These are phyloP conservation scores for Petroica traversi DNA, from an alignment of 2,113 vertebrate species.

Conservation along the genomic window DNA sequence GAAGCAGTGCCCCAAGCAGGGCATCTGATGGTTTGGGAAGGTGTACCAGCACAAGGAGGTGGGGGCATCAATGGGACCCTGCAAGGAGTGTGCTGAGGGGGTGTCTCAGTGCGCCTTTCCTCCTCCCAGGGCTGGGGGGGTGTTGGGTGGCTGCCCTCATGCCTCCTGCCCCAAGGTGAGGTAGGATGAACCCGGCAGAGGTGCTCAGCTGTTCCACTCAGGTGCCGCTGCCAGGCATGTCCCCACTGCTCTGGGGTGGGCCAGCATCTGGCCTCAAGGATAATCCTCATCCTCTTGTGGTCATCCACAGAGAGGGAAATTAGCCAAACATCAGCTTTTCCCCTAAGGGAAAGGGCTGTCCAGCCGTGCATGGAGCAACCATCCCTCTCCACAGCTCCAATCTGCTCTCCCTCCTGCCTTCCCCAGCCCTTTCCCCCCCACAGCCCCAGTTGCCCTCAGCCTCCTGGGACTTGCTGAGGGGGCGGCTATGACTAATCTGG, in stretches of 20 bases:
- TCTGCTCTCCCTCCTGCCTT: background rate
- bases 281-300: background rate
- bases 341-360: background rate
- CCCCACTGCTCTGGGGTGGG: background rate
- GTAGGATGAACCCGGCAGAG: background rate
- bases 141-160: background rate
- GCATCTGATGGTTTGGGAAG: background rate
- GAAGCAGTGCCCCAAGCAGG: background rate
- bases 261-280: background rate
- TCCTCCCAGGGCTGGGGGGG: background rate
- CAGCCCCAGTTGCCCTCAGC: background rate
- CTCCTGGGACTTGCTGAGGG: background rate
- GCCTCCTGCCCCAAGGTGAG: background rate
- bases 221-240: background rate
- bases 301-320: background rate
- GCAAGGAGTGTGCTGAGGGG: background rate
- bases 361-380: background rate
- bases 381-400: background rate
- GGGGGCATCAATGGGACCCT: background rate
- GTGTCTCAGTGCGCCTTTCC: background rate
- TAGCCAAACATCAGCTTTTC: background rate
- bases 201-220: accelerated
- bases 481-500: background rate
- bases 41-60: background rate
- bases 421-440: background rate